Conservation (phyloP, 64 coral and sea anemone genomes). For the Catalaphyllia jardinei region DNA sequence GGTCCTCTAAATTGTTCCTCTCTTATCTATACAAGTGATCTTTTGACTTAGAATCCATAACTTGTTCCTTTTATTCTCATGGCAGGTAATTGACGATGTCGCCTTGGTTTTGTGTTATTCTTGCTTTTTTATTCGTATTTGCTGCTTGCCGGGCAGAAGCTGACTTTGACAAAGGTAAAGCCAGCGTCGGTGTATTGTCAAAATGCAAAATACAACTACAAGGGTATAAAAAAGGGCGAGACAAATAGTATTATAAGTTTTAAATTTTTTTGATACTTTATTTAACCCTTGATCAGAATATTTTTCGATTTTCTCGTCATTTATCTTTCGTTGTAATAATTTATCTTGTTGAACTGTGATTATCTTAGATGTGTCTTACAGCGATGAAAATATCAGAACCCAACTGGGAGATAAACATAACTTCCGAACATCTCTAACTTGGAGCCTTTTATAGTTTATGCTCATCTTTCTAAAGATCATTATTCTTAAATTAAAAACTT, state of each 20-base stretch:
- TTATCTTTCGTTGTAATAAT: background rate
- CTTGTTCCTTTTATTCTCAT: background rate
- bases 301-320: background rate
- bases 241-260: background rate
- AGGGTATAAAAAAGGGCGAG: background rate
- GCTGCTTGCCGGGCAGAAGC: background rate
- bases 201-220: background rate
- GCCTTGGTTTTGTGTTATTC: background rate
- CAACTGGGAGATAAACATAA: background rate
- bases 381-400: background rate
- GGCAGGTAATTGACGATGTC: constrained; percentile 25
- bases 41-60: constrained; percentile 4
- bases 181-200: background rate
- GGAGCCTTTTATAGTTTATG: background rate
- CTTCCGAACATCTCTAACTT: background rate
- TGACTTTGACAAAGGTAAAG: constrained; percentile 40
- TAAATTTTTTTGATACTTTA: background rate
- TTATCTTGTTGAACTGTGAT: background rate
- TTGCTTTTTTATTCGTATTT: background rate
- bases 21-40: background rate
- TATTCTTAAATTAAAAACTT: too few species aligned
- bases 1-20: background rate
- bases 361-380: background rate
- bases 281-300: background rate
- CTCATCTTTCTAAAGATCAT: background rate